A percentile compares a stretch with the other conserved stretches of the same genome.
phyloP scores from a whole-genome alignment of 64 coral and sea anemone species.

The Platygyra sinensis region DNA sequence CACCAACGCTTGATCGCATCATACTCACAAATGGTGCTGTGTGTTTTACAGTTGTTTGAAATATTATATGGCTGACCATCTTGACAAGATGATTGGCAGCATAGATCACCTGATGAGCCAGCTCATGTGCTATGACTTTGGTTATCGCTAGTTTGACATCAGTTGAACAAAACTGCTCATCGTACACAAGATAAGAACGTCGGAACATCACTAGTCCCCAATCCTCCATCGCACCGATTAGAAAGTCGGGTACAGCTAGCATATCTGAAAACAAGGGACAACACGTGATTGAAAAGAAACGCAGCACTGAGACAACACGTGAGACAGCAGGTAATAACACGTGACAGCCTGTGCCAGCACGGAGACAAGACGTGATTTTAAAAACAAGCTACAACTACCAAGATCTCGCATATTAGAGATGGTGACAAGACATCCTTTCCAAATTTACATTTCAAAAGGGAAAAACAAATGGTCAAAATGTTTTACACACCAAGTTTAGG shows the following conservation, averaged over 20 bases:
- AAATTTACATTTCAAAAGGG: no score
- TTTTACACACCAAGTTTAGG: conserved; percentile 61
- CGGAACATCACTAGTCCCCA: conserved; percentile 65
- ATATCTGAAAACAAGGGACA: conserved; percentile 25
- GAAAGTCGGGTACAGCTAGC: conserved; percentile 64
- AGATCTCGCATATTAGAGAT: no score
- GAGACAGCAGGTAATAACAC: no score
- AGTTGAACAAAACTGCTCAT: conserved; percentile 32
- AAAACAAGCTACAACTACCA: no score
- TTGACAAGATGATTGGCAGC: background rate
- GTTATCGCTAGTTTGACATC: conserved; percentile 33
- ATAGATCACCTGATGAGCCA: conserved; percentile 62
- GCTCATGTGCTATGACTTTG: conserved; percentile 61
- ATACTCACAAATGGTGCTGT: no score
- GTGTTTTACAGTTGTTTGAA: no score
- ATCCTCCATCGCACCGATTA: conserved; percentile 67
- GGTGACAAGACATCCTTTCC: no score
- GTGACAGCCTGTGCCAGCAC: no score
- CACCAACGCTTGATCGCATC: no score
- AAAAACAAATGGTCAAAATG: no score
- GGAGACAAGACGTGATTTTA: no score
- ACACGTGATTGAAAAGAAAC: background rate
- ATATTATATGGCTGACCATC: background rate
- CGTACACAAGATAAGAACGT: conserved; percentile 62
- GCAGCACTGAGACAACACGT: no score